Evolutionary conservation across 2,888 invertebrate species (phyloP).

Genomic region (Leucania comma): DNA sequence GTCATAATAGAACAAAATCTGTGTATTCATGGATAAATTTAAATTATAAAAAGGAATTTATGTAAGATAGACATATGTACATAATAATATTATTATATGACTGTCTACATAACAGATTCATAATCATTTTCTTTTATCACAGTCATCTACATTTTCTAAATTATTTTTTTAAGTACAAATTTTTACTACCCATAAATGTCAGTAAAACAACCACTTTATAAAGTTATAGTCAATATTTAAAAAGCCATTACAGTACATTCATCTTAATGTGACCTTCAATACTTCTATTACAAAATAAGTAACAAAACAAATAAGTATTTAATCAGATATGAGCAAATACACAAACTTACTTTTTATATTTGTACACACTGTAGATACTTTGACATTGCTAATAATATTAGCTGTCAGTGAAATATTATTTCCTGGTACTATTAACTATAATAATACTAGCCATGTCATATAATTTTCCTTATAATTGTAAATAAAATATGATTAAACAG

Average conservation of each 20-base stretch:
- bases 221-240: neutral
- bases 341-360: slow-evolving; percentile 2
- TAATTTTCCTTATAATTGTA: neutral
- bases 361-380: neutral
- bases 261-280: slow-evolving; percentile 15
- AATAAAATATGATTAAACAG: neutral
- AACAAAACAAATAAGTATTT: neutral
- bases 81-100: neutral
- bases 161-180: neutral
- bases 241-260: neutral
- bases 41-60: no score
- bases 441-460: neutral
- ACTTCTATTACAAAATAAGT: slow-evolving; percentile 3
- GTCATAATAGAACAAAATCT: no score
- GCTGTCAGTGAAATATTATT: neutral
- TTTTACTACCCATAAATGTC: neutral
- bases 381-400: neutral
- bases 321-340: neutral
- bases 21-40: neutral
- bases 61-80: no score
- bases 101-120: neutral
- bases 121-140: neutral
- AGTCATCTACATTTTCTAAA: neutral
- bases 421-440: neutral
- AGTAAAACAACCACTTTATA: neutral